phyloP scores from a whole-genome alignment of 2,113 vertebrate species.

The Pseudorectes ferrugineus region DNA sequence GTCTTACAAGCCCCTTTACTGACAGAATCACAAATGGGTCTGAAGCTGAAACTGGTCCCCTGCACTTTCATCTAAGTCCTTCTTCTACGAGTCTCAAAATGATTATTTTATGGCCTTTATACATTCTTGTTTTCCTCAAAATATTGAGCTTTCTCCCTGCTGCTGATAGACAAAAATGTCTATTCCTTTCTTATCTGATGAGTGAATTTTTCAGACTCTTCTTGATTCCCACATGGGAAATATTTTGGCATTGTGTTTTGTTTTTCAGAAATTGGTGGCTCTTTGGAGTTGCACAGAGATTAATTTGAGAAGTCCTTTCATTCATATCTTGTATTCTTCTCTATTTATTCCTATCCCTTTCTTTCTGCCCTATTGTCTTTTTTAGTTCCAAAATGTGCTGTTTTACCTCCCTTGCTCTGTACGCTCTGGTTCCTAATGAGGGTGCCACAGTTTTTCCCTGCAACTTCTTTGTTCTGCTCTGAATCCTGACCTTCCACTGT shows the following conservation, averaged over 20 bases:
- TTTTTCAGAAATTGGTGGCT: background rate
- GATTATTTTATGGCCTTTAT: background rate
- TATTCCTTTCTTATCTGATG: background rate
- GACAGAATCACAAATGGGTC: background rate
- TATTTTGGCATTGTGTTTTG: background rate
- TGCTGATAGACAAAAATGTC: background rate
- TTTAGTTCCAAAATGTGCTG: background rate
- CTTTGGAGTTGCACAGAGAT: background rate
- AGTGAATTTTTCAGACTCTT: background rate
- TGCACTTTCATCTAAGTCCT: background rate
- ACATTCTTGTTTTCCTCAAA: background rate
- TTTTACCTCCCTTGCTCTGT: background rate
- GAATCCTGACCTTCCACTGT: background rate
- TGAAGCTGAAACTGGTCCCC: background rate
- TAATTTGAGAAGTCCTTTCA: background rate
- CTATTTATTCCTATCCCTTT: background rate
- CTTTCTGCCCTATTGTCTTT: background rate
- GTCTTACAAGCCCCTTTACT: background rate
- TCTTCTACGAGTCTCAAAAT: background rate
- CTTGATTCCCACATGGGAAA: background rate
- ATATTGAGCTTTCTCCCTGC: background rate
- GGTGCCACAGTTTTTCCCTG: background rate
- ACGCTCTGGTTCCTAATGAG: background rate
- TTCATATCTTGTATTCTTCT: background rate
- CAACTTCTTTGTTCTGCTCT: slow-evolving; percentile 5